Conservation (phyloP, 2,888 invertebrate genomes). For the Petrolisthes cinctipes region DNA sequence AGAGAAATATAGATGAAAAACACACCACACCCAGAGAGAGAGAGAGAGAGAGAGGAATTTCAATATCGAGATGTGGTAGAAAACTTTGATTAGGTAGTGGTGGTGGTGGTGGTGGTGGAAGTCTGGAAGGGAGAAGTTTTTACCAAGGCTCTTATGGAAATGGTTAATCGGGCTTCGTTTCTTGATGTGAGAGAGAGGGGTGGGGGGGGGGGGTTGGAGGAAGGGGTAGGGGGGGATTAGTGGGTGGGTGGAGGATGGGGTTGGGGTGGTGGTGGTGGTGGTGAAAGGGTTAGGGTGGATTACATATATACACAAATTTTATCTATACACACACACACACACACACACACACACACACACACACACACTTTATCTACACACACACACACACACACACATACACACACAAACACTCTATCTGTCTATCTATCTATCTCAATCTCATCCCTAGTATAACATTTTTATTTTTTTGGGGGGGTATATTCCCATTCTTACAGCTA, state of each 20-base stretch:
- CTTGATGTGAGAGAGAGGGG: background rate
- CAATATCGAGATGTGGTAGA: background rate
- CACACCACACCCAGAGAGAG: background rate
- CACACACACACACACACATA: background rate
- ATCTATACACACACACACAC: background rate
- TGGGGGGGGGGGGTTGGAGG: background rate
- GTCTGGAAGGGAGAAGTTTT: too few species aligned
- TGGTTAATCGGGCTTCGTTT: too few species aligned
- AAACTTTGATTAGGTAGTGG: background rate
- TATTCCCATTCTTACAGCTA: too few species aligned
- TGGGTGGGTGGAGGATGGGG: background rate
- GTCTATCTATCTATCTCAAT: too few species aligned
- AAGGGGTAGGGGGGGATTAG: background rate
- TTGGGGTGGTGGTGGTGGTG: background rate
- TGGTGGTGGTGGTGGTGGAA: background rate
- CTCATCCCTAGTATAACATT: too few species aligned
- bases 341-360: background rate
- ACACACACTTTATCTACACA: background rate
- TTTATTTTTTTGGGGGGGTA: too few species aligned
- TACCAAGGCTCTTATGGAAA: too few species aligned
- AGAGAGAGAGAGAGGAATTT: background rate
- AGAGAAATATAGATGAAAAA: background rate
- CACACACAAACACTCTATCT: too few species aligned
- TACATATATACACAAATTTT: background rate
- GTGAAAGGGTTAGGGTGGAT: background rate